These are phyloP conservation scores for Andrena minutula DNA, from an alignment of 2,888 invertebrate genomes.

Conservation along the genomic window DNA sequence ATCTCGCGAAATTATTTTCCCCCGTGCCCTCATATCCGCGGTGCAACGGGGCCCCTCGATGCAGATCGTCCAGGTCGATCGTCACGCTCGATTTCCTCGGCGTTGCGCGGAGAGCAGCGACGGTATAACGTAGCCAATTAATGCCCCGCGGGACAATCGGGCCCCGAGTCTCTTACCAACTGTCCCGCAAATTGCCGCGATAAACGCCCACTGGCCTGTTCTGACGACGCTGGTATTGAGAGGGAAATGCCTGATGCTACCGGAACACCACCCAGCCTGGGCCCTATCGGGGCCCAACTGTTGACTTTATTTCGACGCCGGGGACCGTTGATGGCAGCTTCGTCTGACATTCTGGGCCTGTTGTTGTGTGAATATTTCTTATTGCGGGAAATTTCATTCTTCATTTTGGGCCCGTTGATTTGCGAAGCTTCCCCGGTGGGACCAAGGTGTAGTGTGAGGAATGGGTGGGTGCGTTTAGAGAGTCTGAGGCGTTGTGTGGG, in stretches of 20 bases:
- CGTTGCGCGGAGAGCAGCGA: conserved; percentile 34
- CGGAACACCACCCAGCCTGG: conserved; percentile 24
- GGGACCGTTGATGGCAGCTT: neutral
- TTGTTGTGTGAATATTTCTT: no score
- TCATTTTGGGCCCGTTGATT: no score
- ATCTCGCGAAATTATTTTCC: conserved; percentile 44
- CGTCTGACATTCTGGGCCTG: neutral
- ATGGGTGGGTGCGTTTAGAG: no score
- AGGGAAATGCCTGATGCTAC: conserved; percentile 56
- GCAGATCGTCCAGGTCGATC: conserved; percentile 62
- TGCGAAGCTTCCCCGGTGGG: no score
- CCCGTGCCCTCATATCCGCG: conserved; percentile 24
- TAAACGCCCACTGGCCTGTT: conserved; percentile 50
- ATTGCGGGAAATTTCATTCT: no score
- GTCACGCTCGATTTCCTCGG: conserved; percentile 68
- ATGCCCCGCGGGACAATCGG: conserved; percentile 67
- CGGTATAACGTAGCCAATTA: conserved; percentile 64
- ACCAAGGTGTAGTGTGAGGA: no score
- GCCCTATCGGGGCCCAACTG: neutral
- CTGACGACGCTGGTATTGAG: conserved; percentile 34
- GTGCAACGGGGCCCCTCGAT: conserved; percentile 20
- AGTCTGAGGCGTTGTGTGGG: no score
- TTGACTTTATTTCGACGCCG: neutral
- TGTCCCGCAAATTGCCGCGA: conserved; percentile 69
- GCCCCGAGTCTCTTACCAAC: conserved; percentile 64